These are phyloP conservation scores for Zootermopsis nevadensis DNA, from an alignment of 2,888 invertebrate genomes.

Conservation along the genomic window DNA sequence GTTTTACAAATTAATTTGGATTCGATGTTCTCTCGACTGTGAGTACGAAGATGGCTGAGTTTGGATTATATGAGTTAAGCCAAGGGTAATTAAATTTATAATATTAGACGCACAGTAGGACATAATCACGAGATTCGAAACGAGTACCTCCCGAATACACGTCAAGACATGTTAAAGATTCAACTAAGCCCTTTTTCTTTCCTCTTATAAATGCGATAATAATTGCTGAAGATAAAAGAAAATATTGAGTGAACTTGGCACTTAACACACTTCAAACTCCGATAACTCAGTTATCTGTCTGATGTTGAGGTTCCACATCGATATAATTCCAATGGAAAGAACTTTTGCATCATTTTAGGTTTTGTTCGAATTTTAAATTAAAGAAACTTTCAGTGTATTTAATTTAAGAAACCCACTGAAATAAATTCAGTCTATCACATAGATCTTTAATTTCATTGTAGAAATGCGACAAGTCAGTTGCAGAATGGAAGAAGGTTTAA, in stretches of 20 bases:
- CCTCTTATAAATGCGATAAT: no score
- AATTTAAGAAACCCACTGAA: not conserved
- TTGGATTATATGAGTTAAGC: no score
- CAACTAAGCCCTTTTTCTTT: no score
- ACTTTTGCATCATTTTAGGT: slow-evolving; percentile 9
- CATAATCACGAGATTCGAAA: no score
- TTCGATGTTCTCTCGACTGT: no score
- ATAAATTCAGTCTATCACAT: not conserved
- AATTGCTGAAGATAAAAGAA: not conserved
- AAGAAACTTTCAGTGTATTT: not conserved
- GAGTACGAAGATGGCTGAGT: no score
- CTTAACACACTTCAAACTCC: slow-evolving; percentile 19
- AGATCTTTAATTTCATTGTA: not conserved
- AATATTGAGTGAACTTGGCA: slow-evolving; percentile 19
- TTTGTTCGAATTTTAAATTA: slow-evolving; percentile 28
- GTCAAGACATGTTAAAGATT: no score
- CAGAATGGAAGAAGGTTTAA: no score
- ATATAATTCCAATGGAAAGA: slow-evolving; percentile 22
- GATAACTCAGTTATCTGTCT: slow-evolving; percentile 4
- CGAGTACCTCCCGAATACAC: no score
- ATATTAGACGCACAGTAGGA: no score
- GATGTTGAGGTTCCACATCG: not conserved
- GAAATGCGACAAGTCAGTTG: not conserved
- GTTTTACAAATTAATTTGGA: no score
- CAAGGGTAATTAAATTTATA: no score